Base-by-base conservation (phyloP, 2,888 invertebrate species). In the Pristionchus exspectatus region DNA sequence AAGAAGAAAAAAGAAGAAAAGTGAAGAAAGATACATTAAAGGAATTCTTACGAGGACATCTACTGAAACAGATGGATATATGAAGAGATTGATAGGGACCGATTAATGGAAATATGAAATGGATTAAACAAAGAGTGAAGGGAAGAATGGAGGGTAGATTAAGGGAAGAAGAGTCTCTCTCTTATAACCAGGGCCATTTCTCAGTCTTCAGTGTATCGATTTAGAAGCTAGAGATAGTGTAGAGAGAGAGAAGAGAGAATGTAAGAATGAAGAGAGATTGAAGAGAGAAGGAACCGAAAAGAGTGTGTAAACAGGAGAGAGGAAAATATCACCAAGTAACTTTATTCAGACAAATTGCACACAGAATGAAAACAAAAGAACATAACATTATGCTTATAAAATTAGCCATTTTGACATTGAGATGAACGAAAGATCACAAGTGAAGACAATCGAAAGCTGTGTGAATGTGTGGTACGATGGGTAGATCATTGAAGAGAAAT, bases 171-270 rank as follows among this genome's bases (percentile, higher is more conserved):
- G 50, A n/a, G 10, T 83, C 44, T 77, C 50, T 83, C 54, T 83
- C 54, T 83, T 33, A 54, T 83, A 50, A 54, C 50, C 54, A 56
- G 18, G 63, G 63, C 18, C 63, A 30, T 85, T 85, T 63, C 44
- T 24, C 56, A 87, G 87, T 56, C 44, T 56, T 24, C 27, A 72
- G 72, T 50, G 87, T 66, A 87, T 66, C 50, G 87, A 87, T 74
- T 33, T 21, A 88, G 38, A 50, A 87, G 59, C 50, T 9, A 56
- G 77, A 88, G 77, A 59, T 33, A 77, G 77, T 27, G 56, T 30
- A 77, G 77, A 77, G 59, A 59, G 59, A 59, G 18, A 14, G 54
- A 24, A 63, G n/a, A 77, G 44, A 66, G 9, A 24, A 56, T n/a
- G 59, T 21, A 16, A 7, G 66, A 38, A 56, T 21, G 44, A 77